Evolutionary conservation across 2,113 vertebrate species (phyloP).

Genomic region (Lasiurus borealis): DNA sequence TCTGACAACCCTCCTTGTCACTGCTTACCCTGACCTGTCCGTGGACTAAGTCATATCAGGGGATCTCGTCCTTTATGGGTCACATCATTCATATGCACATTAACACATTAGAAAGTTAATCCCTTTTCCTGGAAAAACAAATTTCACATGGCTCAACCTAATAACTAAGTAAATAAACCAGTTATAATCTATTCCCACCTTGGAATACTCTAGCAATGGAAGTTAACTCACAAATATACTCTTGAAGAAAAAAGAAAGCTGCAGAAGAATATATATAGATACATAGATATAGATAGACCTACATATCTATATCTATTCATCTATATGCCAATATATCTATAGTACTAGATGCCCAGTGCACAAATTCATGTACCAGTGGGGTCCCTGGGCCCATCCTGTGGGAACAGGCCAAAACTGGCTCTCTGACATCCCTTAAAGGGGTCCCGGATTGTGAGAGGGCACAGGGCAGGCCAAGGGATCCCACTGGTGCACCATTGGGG

Average conservation of each 20-base stretch:
- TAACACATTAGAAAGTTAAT: neutral
- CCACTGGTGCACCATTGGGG: too few species aligned
- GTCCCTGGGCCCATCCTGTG: too few species aligned
- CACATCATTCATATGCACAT: neutral
- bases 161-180: constrained; percentile 5
- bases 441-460: too few species aligned
- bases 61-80: neutral
- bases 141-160: neutral
- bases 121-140: constrained; percentile 36
- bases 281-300: too few species aligned
- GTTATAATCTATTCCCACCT: neutral
- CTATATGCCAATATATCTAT: too few species aligned
- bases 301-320: too few species aligned
- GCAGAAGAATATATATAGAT: neutral
- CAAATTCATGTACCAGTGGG: too few species aligned
- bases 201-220: neutral
- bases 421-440: too few species aligned
- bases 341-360: too few species aligned
- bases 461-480: too few species aligned
- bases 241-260: neutral
- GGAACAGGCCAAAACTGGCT: too few species aligned
- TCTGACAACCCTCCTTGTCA: neutral
- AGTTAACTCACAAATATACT: neutral
- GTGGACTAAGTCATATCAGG: neutral
- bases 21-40: too few species aligned